These are phyloP conservation scores for Danio kyathit DNA, from an alignment of 2,797 vertebrate genomes.

Conservation along the genomic window DNA sequence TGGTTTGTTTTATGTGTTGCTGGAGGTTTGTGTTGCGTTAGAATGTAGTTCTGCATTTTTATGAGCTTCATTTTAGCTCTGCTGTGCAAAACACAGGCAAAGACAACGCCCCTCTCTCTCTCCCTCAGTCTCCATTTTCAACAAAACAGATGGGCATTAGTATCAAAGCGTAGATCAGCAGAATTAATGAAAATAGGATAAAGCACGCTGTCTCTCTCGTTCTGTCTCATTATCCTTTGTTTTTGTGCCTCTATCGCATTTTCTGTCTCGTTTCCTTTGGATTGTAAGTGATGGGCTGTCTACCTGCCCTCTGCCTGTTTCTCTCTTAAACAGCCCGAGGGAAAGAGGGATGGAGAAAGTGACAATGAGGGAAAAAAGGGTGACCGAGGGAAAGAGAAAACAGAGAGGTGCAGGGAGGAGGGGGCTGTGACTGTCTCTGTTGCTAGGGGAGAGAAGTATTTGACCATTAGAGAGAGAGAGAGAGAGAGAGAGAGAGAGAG, in stretches of 20 bases:
- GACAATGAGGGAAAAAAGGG: not conserved
- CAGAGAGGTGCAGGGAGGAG: not conserved
- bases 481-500: slow-evolving; percentile 58
- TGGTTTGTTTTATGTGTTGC: not conserved
- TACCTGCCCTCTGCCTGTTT: not conserved
- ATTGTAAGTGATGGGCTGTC: not conserved
- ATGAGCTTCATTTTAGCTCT: slow-evolving; percentile 60
- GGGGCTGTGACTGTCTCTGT: slow-evolving; percentile 63
- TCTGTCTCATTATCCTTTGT: slow-evolving; percentile 59
- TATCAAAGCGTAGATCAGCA: no score
- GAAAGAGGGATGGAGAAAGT: not conserved
- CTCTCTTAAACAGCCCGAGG: not conserved
- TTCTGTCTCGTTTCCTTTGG: slow-evolving; percentile 31
- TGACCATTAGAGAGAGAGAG: slow-evolving; percentile 45
- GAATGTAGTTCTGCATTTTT: slow-evolving; percentile 43
- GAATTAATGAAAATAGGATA: no score
- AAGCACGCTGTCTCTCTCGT: not conserved
- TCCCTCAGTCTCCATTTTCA: no score
- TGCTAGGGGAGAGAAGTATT: slow-evolving; percentile 75
- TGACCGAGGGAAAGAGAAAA: slow-evolving; percentile 5
- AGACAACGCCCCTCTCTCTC: slow-evolving; percentile 47
- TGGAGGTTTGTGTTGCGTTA: not conserved
- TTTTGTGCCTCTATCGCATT: slow-evolving; percentile 55
- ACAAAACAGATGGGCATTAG: no score
- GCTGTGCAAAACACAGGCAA: slow-evolving; percentile 52